These are phyloP conservation scores for Ictalurus punctatus DNA, from an alignment of 2,113 vertebrate genomes.

Conservation along the genomic window DNA sequence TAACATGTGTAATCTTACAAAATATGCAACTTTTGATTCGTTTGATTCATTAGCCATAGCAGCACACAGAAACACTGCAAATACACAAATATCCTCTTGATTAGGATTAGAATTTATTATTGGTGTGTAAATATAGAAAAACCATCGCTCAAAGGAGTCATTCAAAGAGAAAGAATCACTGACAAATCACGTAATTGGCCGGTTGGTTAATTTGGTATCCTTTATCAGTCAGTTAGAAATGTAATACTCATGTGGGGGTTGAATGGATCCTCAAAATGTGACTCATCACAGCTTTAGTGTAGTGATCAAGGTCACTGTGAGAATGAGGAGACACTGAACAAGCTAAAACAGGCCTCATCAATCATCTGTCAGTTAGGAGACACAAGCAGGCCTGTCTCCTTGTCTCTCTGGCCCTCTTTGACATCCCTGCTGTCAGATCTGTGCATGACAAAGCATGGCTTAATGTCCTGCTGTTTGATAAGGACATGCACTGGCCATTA, in stretches of 20 bases:
- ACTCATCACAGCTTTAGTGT: conserved; percentile 25
- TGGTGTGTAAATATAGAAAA: neutral
- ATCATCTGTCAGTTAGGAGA: conserved; percentile 29
- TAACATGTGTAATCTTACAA: neutral
- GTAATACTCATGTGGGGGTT: neutral
- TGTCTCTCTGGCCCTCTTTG: conserved; percentile 6
- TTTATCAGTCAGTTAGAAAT: neutral
- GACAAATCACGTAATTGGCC: neutral
- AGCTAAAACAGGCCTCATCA: conserved; percentile 13
- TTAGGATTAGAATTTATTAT: no score
- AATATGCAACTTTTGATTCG: neutral
- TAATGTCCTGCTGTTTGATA: conserved; percentile 54
- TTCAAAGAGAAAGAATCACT: neutral
- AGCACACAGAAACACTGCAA: neutral
- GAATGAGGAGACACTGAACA: conserved; percentile 9
- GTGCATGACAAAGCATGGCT: conserved; percentile 37
- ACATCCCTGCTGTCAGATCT: conserved; percentile 33
- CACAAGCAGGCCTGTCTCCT: conserved; percentile 19
- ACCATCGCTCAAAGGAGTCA: neutral
- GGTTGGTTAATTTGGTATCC: neutral
- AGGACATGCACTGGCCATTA: conserved; percentile 52
- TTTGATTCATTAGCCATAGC: neutral
- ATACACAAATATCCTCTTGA: neutral
- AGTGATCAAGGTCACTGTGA: conserved; percentile 38
- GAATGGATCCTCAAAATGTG: neutral